Evolutionary conservation across 2,888 invertebrate genomes (phyloP), one percentile per base, ranked within the genome.

Genomic region (Drosophila picticornis): DNA sequence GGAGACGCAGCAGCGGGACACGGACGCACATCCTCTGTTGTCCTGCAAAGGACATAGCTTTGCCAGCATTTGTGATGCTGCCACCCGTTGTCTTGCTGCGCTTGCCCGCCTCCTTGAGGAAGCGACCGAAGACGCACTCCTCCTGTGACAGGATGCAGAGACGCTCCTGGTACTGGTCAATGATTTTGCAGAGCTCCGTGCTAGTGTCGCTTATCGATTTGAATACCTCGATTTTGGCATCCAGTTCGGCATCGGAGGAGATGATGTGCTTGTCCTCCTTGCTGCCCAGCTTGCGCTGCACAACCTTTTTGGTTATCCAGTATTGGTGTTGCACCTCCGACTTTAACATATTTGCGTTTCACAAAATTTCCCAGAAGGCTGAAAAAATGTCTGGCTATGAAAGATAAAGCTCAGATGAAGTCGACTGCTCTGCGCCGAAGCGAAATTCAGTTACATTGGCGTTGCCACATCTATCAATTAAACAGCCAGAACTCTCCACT

Each of bases 231-330:
- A 93, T 94, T 94, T 99, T 99, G 6, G 99, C 97, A 94, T 99
- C 99, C 36, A 99, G 94, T 91, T 99, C 98, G 0, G 98, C 97
- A 94, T 99, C 99, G 0, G 99, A 99, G 19, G 99, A 96, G 31
- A 99, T 96, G 80, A 99, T 96, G 94, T 98, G 98, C 83, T 98
- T 98, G 93, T 99, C 99, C 94, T 99, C 99, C 94, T 99, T 99
- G 87, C 97, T 97, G 38, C 99, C 99, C 58, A 99, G 94, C 94
- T 98, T 99, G 90, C 97, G 95, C 81, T 98, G 95, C 53, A 99
- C 96, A 68, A 97, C 96, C 94, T 99, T 99, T 93, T 99, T 99
- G 10, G 99, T 99, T 66, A 99, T 97, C 99, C 99, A 99, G 94
- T 98, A 99, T 85, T 98, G 98, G 94, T 99, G 98, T 93, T 98